Conservation (phyloP, 2,888 invertebrate species). For the Ennomos fuscantarius region DNA sequence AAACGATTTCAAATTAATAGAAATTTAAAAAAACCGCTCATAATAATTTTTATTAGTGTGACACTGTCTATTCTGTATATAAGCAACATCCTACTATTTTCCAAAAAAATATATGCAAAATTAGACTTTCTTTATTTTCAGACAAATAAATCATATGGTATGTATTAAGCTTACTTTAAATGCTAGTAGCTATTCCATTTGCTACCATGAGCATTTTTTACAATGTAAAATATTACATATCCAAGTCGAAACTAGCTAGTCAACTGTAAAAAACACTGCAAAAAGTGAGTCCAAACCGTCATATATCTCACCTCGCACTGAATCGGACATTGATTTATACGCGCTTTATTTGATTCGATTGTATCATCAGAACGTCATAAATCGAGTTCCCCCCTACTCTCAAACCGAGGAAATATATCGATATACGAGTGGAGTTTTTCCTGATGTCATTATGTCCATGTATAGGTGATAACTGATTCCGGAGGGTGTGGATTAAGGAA, state of each 20-base stretch:
- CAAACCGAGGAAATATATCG: conserved; percentile 29
- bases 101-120: too few relatives aligned
- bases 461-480: conserved; percentile 75
- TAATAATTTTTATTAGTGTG: too few relatives aligned
- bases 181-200: neutral
- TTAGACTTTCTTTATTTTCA: too few relatives aligned
- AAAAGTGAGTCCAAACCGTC: conserved; percentile 11
- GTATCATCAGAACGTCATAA: conserved; percentile 84
- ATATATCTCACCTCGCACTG: conserved; percentile 42
- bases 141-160: too few relatives aligned
- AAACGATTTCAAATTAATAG: too few relatives aligned
- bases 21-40: too few relatives aligned
- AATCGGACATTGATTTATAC: conserved; percentile 82
- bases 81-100: too few relatives aligned
- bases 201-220: neutral
- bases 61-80: too few relatives aligned
- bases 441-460: conserved; percentile 77
- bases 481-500: conserved; percentile 48
- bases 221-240: neutral
- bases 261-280: conserved; percentile 4
- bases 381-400: conserved; percentile 57
- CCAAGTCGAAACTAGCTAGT: neutral
- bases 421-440: conserved; percentile 58
- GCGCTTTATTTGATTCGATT: conserved; percentile 83
- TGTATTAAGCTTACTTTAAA: too few relatives aligned